Conservation (phyloP, 2,888 invertebrate species). For the Eulithis prunata region DNA sequence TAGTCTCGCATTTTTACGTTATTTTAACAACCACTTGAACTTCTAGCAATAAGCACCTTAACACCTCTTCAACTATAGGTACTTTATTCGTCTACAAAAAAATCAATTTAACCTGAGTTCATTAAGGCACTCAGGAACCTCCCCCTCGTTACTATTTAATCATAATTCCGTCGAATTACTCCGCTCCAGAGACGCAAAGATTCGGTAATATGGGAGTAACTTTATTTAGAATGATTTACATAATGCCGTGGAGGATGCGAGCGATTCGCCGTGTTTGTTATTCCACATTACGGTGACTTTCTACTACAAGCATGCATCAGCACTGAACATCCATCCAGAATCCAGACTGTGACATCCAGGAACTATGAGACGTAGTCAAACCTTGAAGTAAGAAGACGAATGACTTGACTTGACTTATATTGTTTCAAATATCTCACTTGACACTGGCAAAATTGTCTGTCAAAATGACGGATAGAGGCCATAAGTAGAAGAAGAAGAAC, state of each 20-base stretch:
- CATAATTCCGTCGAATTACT: slow-evolving; percentile 14
- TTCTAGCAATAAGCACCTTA: too few relatives aligned
- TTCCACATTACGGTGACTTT: slow-evolving; percentile 8
- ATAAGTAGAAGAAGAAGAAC: too few relatives aligned
- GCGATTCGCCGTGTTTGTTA: slow-evolving; percentile 24
- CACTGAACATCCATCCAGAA: neutral
- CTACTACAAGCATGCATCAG: slow-evolving; percentile 2
- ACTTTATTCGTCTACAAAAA: neutral
- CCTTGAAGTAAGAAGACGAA: too few relatives aligned
- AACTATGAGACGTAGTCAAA: too few relatives aligned
- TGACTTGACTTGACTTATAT: neutral
- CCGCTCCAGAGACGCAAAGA: slow-evolving; percentile 13
- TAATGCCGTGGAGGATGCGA: slow-evolving; percentile 29
- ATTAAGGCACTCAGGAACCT: neutral
- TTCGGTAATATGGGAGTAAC: slow-evolving; percentile 20
- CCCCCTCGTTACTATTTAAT: slow-evolving; percentile 22
- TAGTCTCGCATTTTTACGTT: too few relatives aligned
- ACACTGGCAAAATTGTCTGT: too few relatives aligned
- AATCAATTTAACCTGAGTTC: neutral
- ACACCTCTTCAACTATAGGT: too few relatives aligned
- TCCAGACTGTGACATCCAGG: too few relatives aligned
- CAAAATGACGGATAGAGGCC: too few relatives aligned
- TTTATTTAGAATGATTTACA: slow-evolving; percentile 33
- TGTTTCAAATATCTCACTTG: neutral
- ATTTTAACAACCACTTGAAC: too few relatives aligned